Conservation (phyloP, 2,113 vertebrate species). For the Drymodes brunneopygia region DNA sequence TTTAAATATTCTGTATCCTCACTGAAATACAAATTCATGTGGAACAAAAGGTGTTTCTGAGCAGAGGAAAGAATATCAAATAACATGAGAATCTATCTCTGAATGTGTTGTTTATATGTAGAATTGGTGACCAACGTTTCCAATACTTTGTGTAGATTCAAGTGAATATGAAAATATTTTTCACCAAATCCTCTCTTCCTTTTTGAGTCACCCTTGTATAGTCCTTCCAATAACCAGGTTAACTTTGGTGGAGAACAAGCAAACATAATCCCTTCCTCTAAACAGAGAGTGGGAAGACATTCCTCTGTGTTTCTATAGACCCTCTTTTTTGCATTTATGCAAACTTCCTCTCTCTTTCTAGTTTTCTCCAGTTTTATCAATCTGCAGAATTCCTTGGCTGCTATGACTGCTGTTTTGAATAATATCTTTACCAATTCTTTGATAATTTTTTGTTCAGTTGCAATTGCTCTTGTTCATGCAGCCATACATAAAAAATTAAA, state of each 20-base stretch:
- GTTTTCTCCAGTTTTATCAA: neutral
- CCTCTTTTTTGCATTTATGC: neutral
- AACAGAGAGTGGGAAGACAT: neutral
- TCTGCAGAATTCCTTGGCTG: neutral
- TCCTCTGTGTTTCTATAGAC: neutral
- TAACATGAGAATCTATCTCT: neutral
- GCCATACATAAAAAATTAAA: neutral
- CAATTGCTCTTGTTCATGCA: neutral
- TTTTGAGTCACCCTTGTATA: neutral
- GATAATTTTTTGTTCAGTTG: neutral
- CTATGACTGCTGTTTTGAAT: neutral
- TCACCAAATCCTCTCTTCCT: neutral
- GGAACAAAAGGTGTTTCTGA: conserved; percentile 4
- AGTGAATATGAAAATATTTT: neutral
- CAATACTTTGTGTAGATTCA: neutral
- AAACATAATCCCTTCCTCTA: neutral
- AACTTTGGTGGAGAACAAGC: neutral
- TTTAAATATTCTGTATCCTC: conserved; percentile 15
- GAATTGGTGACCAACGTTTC: neutral
- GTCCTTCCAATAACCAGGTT: neutral
- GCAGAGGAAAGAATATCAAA: neutral
- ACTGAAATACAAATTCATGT: neutral
- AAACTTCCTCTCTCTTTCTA: neutral
- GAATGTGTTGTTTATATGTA: neutral
- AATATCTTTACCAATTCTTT: neutral